A percentile compares a stretch with the other conserved stretches of the same genome.
Conservation (phyloP, 2,113 vertebrate species). For the Pipa parva region DNA sequence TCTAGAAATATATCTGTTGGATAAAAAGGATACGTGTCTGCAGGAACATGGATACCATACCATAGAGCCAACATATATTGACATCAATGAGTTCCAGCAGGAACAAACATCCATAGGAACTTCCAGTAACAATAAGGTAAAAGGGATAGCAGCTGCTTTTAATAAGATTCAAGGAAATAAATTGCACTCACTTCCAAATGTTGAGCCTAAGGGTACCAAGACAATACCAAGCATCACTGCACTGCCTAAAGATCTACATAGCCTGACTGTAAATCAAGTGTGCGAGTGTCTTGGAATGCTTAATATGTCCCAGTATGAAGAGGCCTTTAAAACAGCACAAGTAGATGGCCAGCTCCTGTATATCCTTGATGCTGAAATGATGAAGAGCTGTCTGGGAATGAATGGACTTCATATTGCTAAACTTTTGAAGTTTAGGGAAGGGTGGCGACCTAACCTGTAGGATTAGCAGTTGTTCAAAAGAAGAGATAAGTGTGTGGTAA, state of each 20-base stretch:
- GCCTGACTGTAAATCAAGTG: slow-evolving; percentile 31
- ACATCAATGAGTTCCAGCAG: neutral
- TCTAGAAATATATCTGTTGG: slow-evolving; percentile 38
- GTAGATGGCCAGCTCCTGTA: slow-evolving; percentile 40
- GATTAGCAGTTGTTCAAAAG: no score
- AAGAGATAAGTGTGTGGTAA: no score
- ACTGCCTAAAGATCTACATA: slow-evolving; percentile 28
- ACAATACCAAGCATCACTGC: slow-evolving; percentile 2
- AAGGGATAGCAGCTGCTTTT: no score
- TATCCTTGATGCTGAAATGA: slow-evolving; percentile 25
- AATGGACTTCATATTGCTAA: slow-evolving; percentile 21
- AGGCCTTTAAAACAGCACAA: slow-evolving; percentile 27
- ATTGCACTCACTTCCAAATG: neutral
- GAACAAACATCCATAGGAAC: neutral
- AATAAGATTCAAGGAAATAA: neutral
- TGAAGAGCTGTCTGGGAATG: slow-evolving; percentile 39
- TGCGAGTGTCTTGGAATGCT: slow-evolving; percentile 40
- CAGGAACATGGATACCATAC: slow-evolving; percentile 16
- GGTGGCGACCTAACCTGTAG: slow-evolving; percentile 39
- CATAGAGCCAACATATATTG: slow-evolving; percentile 41
- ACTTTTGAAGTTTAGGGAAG: slow-evolving; percentile 30
- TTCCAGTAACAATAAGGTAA: neutral
- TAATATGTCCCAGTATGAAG: slow-evolving; percentile 32
- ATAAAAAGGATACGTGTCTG: slow-evolving; percentile 19
- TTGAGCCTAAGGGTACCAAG: neutral